These are phyloP conservation scores for Conus canariensis DNA, from an alignment of 2,888 invertebrate genomes.

Conservation along the genomic window DNA sequence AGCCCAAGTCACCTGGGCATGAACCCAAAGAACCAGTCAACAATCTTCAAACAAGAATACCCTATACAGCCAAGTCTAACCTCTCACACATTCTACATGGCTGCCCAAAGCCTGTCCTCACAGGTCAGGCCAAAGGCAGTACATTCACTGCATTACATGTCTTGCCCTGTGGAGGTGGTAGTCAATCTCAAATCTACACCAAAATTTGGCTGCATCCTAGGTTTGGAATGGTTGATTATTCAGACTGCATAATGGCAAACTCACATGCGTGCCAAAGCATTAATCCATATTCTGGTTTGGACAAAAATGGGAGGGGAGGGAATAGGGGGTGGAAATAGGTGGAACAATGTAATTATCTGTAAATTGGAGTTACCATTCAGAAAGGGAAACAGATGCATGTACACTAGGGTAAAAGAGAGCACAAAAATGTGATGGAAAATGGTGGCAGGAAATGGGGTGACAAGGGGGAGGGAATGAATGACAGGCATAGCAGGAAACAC, in stretches of 20 bases:
- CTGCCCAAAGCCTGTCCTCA: not conserved
- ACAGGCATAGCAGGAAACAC: not conserved
- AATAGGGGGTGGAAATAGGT: not conserved
- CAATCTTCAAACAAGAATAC: not conserved
- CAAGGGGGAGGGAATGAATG: not conserved
- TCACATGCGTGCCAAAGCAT: slow-evolving; percentile 23
- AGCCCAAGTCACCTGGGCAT: not conserved
- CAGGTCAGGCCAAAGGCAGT: not conserved
- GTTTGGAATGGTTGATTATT: not conserved
- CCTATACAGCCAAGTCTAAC: too few species aligned
- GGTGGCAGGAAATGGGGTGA: not conserved
- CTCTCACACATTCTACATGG: too few species aligned
- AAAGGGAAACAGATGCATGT: too few species aligned
- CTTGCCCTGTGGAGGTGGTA: not conserved
- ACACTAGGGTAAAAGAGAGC: not conserved
- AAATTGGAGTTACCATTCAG: too few species aligned
- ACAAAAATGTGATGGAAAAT: too few species aligned
- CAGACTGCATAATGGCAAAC: slow-evolving; percentile 6
- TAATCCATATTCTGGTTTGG: not conserved
- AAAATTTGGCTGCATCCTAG: not conserved
- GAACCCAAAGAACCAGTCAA: not conserved
- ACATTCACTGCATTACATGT: not conserved
- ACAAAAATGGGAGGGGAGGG: not conserved
- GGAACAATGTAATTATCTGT: too few species aligned
- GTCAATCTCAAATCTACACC: not conserved